Conservation (phyloP, 2,797 vertebrate species). For the Schizopygopsis pylzovi region DNA sequence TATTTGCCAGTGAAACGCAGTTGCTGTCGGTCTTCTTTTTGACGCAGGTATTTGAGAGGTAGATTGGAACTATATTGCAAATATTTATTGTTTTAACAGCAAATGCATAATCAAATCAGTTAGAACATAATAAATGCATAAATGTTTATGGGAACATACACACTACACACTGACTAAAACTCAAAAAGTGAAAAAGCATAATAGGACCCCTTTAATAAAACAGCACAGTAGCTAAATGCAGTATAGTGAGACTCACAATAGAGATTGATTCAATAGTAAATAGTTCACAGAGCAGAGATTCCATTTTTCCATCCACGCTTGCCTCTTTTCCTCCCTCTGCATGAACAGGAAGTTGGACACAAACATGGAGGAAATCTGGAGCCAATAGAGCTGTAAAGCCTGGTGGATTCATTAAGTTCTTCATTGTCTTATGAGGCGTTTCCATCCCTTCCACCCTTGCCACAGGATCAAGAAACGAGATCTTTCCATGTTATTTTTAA, state of each 20-base stretch:
- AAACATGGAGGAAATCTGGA: constrained; percentile 39
- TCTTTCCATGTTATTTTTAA: background rate
- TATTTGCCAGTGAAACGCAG: background rate
- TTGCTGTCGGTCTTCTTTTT: background rate
- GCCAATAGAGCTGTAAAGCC: background rate
- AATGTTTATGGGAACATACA: background rate
- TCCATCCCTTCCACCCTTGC: background rate
- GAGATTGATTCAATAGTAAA: background rate
- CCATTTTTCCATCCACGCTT: background rate
- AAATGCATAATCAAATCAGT: background rate
- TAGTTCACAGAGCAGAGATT: background rate
- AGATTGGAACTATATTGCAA: background rate
- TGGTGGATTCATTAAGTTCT: constrained; percentile 28
- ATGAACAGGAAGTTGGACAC: constrained; percentile 28
- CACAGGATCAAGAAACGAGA: background rate
- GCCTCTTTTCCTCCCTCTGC: constrained; percentile 7
- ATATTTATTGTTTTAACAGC: background rate
- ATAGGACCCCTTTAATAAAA: background rate
- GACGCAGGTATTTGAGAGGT: background rate
- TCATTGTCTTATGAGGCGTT: constrained; percentile 22
- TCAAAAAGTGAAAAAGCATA: too few species aligned
- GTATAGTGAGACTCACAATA: background rate
- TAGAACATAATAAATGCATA: background rate
- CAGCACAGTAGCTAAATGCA: background rate
- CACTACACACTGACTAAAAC: too few species aligned